Conservation (phyloP, 2,797 vertebrate species). For the Hypotaenidia okinawae region DNA sequence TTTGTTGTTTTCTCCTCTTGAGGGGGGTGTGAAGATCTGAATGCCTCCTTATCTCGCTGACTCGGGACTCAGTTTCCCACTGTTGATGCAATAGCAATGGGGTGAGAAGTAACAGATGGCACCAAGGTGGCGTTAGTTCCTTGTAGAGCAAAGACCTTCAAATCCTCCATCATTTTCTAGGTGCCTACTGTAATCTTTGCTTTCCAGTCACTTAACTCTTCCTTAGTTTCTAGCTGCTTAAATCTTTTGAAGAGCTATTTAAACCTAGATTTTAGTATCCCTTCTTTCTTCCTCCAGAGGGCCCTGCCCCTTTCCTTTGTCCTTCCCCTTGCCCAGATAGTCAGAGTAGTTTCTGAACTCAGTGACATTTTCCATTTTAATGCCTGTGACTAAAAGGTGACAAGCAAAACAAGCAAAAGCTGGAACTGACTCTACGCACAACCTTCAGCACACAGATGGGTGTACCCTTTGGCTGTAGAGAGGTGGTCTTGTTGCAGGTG, state of each 20-base stretch:
- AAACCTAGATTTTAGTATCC: constrained; percentile 52
- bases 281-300: constrained; percentile 46
- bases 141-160: constrained; percentile 65
- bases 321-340: background rate
- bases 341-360: constrained; percentile 33
- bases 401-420: background rate
- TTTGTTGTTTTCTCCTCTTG: background rate
- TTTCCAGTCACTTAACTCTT: constrained; percentile 25
- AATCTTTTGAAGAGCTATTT: constrained; percentile 47
- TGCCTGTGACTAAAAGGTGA: constrained; percentile 30
- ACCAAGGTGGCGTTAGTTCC: constrained; percentile 44
- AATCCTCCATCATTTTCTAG: constrained; percentile 25
- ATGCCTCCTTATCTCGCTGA: constrained; percentile 61
- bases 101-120: constrained; percentile 48
- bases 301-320: background rate
- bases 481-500: background rate
- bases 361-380: constrained; percentile 2
- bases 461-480: constrained; percentile 1
- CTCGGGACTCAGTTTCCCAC: constrained; percentile 68
- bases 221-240: constrained; percentile 60
- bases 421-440: constrained; percentile 32
- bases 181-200: constrained; percentile 51
- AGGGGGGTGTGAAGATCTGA: constrained; percentile 56
- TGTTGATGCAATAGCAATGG: background rate
- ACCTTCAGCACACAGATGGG: constrained; percentile 3